Conservation (phyloP, 2,888 invertebrate genomes). For the Nasonia oneida region DNA sequence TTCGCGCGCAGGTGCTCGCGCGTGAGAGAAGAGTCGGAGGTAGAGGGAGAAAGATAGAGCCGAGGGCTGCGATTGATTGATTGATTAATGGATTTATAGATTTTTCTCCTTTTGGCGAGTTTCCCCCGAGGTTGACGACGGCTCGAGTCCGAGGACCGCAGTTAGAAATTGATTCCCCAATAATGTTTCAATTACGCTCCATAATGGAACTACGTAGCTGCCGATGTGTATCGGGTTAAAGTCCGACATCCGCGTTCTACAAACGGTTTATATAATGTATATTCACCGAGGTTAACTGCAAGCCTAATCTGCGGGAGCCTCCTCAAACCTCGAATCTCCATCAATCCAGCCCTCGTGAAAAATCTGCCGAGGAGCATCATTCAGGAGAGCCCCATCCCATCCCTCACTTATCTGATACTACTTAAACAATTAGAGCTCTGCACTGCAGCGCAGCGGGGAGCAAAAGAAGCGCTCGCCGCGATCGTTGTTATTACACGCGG, state of each 20-base stretch:
- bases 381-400: not conserved
- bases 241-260: not conserved
- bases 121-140: too few relatives aligned
- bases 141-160: not conserved
- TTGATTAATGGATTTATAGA: conserved; percentile 52
- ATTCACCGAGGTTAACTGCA: not conserved
- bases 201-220: not conserved
- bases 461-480: not conserved
- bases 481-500: conserved; percentile 40
- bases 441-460: not conserved
- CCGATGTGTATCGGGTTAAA: conserved; percentile 19
- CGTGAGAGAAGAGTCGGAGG: conserved; percentile 44
- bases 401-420: conserved; percentile 38
- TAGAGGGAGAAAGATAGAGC: not conserved
- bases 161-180: conserved; percentile 10
- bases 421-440: conserved; percentile 40
- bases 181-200: conserved; percentile 34
- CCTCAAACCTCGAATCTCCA: not conserved
- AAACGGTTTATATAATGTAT: not conserved
- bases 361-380: not conserved
- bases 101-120: too few relatives aligned
- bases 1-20: conserved; percentile 28
- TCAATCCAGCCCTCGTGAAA: not conserved
- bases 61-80: conserved; percentile 43
- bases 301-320: not conserved